A percentile compares a stretch with the other conserved stretches of the same genome.
Evolutionary conservation across 2,797 vertebrate species (phyloP).

Genomic region (Eospalax fontanierii): DNA sequence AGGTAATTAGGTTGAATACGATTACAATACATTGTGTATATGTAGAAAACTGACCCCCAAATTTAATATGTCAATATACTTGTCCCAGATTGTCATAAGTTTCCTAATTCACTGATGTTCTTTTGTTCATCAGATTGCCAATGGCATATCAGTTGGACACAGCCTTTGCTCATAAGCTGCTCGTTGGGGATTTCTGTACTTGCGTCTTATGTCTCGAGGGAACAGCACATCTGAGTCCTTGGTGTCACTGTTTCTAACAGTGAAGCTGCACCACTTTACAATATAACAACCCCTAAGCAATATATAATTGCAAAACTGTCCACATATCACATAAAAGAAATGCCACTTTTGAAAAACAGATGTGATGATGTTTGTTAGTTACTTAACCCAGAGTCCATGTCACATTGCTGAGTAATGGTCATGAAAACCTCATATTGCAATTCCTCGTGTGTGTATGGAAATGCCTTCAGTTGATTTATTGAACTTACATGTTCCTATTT

Average conservation of each 20-base stretch:
- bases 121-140: background rate
- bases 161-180: background rate
- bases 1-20: background rate
- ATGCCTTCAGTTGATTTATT: background rate
- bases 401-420: background rate
- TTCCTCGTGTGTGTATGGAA: background rate
- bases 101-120: background rate
- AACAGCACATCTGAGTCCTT: background rate
- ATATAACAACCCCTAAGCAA: constrained; percentile 10
- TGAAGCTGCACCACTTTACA: constrained; percentile 46
- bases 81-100: too few species aligned
- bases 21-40: background rate
- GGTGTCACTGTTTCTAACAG: background rate
- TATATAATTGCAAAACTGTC: background rate
- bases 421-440: constrained; percentile 15
- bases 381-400: background rate
- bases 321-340: constrained; percentile 46
- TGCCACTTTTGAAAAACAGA: constrained; percentile 20
- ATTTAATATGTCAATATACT: background rate
- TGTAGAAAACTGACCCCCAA: background rate
- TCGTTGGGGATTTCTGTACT: accelerated
- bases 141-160: accelerated
- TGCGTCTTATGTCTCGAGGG: background rate
- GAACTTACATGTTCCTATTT: background rate
- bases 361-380: constrained; percentile 12